Conservation (phyloP, 2,888 invertebrate genomes). For the Synergus gifuensis region DNA sequence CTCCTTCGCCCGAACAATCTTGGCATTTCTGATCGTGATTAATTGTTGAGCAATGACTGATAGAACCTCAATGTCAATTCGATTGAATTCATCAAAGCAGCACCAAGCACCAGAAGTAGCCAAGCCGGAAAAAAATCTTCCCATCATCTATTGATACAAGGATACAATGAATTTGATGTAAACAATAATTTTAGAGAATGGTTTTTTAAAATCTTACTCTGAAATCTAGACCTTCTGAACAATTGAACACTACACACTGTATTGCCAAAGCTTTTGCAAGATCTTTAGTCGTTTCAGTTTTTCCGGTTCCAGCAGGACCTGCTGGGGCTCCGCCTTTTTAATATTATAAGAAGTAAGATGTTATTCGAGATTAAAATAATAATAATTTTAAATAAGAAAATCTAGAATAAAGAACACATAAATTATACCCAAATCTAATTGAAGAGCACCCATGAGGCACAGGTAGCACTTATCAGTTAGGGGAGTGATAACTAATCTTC, state of each 20-base stretch:
- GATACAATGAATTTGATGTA: neutral
- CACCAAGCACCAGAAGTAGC: constrained; percentile 96
- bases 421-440: constrained; percentile 85
- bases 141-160: constrained; percentile 86
- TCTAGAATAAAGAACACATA: neutral
- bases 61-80: constrained; percentile 93
- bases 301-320: constrained; percentile 93
- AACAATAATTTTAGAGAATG: constrained; percentile 15
- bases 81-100: constrained; percentile 95
- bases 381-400: neutral
- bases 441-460: constrained; percentile 93
- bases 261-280: constrained; percentile 92
- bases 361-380: neutral
- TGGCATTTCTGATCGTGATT: constrained; percentile 92
- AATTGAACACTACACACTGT: constrained; percentile 95
- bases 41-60: constrained; percentile 94
- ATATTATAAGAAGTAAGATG: neutral
- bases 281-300: constrained; percentile 95
- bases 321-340: constrained; percentile 90
- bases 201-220: constrained; percentile 72
- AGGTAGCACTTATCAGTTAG: constrained; percentile 93
- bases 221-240: constrained; percentile 87
- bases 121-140: constrained; percentile 92
- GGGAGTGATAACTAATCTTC: constrained; percentile 93
- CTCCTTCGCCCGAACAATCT: constrained; percentile 83